Evolutionary conservation across 1,140 invertebrate genomes (phyloP).

Genomic region (Trachelipus rathkii): DNA sequence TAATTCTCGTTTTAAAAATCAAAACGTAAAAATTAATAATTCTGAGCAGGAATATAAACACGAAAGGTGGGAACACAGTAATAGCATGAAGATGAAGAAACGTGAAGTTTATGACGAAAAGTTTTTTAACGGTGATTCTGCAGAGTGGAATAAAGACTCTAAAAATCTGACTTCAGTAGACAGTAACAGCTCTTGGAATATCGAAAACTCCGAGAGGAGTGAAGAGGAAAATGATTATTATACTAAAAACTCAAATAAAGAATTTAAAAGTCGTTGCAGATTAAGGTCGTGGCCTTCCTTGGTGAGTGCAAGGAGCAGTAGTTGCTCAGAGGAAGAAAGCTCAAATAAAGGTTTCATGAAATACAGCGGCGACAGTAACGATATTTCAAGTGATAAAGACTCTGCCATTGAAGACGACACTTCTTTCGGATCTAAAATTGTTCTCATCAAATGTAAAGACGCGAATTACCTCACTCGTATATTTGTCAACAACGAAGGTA

Average conservation of each 20-base stretch:
- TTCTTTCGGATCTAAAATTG: neutral
- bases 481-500: neutral
- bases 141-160: neutral
- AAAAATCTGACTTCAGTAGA: neutral
- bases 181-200: neutral
- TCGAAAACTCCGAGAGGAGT: neutral
- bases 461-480: constrained; percentile 1
- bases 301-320: neutral
- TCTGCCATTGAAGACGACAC: neutral
- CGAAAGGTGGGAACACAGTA: too few species aligned
- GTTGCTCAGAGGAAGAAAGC: neutral
- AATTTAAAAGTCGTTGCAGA: neutral
- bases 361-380: neutral
- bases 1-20: neutral
- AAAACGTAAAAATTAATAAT: neutral
- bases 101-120: too few species aligned
- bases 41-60: too few species aligned
- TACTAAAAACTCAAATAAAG: neutral
- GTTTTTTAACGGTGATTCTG: neutral
- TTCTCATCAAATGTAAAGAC: neutral
- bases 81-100: too few species aligned
- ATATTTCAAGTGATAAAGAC: neutral
- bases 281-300: neutral
- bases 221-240: neutral
- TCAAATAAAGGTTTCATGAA: neutral